Evolutionary conservation across 2,797 vertebrate species (phyloP), one percentile per base, ranked within the genome.

Genomic region (Margarornis squamiger): DNA sequence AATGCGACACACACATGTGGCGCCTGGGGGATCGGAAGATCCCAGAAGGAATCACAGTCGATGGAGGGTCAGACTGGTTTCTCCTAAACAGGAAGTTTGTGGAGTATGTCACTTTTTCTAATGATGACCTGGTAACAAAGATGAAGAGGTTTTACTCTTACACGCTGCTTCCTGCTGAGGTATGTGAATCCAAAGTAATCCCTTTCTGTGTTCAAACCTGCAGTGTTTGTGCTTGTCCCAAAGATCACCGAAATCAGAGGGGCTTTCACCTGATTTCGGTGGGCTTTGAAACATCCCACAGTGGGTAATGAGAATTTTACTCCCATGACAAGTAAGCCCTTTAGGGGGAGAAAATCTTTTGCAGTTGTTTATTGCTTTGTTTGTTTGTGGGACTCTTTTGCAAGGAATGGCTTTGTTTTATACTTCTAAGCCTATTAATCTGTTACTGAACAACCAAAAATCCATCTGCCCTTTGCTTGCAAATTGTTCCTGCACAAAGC

Each of bases 1-100:
- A 99, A 97, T 99, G 99, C 0, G 99, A 99, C 21, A 99, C 99
- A 1, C 99, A 99, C 98, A 99, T 99, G 99, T 99, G 99, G 99
- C 98, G 99, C 75, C 98, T 99, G 52, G 99, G 99, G 1, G 99
- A 99, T 96, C 98, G 99, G 52, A 98, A 98, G 94, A 99, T 99
- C 97, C 99, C 99, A 1, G 99, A 99, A 63, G 99, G 99, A 95
- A 98, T 99, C 29, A 97, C 99, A 0, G 99, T 99, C 1, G 99
- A 99, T 8, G 99, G 99, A 1, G 99, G 99, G 4, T 99, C 99
- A 0, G 99, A 99, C 82, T 99, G 99, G 99, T 99, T 99, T 96
- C 98, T 99, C 61, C 98, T 99, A 18, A 99, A 99, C 97, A 98
- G 99, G 80, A 97, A 98, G 95, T 99, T 99, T 79, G 98, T 99